Conservation (phyloP, 2,113 vertebrate species). For the Mesembrinibis cayennensis region DNA sequence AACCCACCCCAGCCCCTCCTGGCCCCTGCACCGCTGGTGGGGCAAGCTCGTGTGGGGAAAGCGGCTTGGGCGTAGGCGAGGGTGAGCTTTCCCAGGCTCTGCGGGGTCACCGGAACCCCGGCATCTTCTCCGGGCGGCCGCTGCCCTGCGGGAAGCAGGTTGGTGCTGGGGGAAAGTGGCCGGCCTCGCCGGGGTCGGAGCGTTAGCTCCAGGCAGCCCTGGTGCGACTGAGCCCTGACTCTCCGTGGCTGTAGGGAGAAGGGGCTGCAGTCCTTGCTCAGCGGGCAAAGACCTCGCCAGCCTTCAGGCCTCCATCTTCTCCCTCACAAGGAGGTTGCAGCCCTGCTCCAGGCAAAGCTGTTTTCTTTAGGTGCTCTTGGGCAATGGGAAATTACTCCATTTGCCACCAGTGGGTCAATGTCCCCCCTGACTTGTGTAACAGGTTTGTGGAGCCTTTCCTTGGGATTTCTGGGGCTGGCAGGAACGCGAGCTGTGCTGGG, state of each 20-base stretch:
- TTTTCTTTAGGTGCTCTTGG: background rate
- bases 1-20: background rate
- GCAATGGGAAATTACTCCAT: constrained; percentile 39
- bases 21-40: background rate
- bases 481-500: background rate
- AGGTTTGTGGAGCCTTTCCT: background rate
- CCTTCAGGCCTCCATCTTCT: background rate
- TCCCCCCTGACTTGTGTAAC: background rate
- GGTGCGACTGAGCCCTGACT: background rate
- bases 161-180: background rate
- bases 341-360: background rate
- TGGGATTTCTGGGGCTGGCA: background rate
- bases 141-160: background rate
- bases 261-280: background rate
- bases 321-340: background rate
- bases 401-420: background rate
- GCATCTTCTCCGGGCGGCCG: background rate
- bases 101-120: too few relatives aligned
- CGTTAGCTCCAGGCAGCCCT: background rate
- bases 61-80: background rate
- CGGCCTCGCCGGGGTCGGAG: background rate
- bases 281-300: background rate
- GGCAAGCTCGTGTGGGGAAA: background rate
- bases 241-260: background rate
- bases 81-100: background rate